Evolutionary conservation across 2,888 invertebrate genomes (phyloP).

Genomic region (Watsonalla binaria): DNA sequence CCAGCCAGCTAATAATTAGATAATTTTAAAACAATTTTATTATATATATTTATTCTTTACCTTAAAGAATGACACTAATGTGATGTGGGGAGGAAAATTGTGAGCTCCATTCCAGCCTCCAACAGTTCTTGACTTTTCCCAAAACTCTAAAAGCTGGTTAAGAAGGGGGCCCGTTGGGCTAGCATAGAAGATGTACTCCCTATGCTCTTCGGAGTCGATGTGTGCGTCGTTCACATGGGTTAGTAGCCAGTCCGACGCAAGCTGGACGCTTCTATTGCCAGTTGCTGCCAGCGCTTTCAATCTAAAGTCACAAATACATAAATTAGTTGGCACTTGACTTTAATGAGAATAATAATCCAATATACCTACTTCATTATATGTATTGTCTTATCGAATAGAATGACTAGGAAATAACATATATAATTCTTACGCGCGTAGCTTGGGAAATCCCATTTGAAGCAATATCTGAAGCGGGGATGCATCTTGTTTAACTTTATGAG

Average conservation of each 20-base stretch:
- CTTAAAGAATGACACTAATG: slow-evolving; percentile 93
- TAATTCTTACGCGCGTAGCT: slow-evolving; percentile 89
- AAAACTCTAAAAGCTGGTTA: slow-evolving; percentile 85
- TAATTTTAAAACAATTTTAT: not conserved
- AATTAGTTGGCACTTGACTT: slow-evolving; percentile 2
- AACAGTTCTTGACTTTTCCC: slow-evolving; percentile 85
- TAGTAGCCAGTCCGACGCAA: slow-evolving; percentile 94
- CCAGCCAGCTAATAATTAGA: too few relatives aligned
- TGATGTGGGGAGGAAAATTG: slow-evolving; percentile 93
- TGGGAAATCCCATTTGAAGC: slow-evolving; percentile 93
- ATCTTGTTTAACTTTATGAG: slow-evolving; percentile 85
- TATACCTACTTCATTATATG: not conserved
- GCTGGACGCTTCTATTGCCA: slow-evolving; percentile 90
- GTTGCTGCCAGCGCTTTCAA: slow-evolving; percentile 94
- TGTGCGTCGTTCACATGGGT: slow-evolving; percentile 92
- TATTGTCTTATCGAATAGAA: not conserved
- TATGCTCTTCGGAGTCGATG: slow-evolving; percentile 85
- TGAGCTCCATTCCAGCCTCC: slow-evolving; percentile 95
- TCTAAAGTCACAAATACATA: slow-evolving; percentile 65
- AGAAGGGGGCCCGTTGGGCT: slow-evolving; percentile 89
- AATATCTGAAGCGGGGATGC: slow-evolving; percentile 88
- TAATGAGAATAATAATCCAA: too few relatives aligned
- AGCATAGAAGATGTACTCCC: slow-evolving; percentile 93
- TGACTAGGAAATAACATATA: not conserved
- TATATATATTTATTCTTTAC: slow-evolving; percentile 65